Base-by-base conservation (phyloP, 2,888 invertebrate genomes). In the Strigamia crassipes region DNA sequence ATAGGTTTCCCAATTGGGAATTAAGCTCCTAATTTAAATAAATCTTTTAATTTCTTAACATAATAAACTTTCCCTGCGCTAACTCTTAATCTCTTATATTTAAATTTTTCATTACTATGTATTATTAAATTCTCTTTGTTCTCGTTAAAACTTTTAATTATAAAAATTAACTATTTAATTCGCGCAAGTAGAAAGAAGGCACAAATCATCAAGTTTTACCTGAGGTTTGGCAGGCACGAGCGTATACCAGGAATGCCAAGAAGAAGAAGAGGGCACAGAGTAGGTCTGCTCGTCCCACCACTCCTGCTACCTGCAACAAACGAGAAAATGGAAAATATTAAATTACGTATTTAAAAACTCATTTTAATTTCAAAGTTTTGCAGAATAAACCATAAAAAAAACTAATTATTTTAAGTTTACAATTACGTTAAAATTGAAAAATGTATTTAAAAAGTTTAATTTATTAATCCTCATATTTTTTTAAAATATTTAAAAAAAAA, bases 211-310 rank as follows among this genome's bases (percentile, higher is more conserved):
- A 51, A 51, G 12, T 51, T 18, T 18, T 18, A 51, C 51, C 51
- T 51, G 51, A 51, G 51, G 77, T 23, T 18, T 41, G 34, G 46
- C 42, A 79, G 46, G 42, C 46, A 46, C 18, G 79, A 42, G 90
- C 89, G 87, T 94, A 95, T 80, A 90, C 87, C 83, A 94, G 87
- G 84, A 95, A 90, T 61, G 93, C 91, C 79, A 91, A 84, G 85
- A 96, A 91, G 86, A 93, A 95, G 84, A 94, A 92, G 12, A 94
- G 88, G 3, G 94, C 92, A 87, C 95, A 94, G 83, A 98, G 89
- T 81, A 98, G 89, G 88, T 98, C 98, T 46, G 97, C 97, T 86
- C 97, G 89, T 31, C 97, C 97, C 13, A 98, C 97, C 82, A 97
- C 91, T 23, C 96, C 96, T 82, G 94, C 93, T 2, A 98, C 91